phyloP scores from a whole-genome alignment of 2,797 vertebrate species.

The Acipenser oxyrinchus region DNA sequence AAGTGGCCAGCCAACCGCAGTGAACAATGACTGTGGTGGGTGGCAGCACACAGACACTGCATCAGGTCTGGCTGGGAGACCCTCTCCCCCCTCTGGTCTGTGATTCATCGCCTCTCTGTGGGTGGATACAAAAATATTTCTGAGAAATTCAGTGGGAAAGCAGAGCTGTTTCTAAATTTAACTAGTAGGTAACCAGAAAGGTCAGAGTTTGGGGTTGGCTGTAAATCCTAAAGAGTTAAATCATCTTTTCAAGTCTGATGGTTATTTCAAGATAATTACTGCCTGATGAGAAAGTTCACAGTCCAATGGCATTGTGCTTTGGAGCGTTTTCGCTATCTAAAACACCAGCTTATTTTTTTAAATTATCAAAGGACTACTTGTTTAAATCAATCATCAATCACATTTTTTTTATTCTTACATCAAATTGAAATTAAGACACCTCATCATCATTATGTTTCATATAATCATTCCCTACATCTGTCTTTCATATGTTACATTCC shows the following conservation, averaged over 20 bases:
- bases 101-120: conserved; percentile 58
- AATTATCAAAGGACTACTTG: too few relatives aligned
- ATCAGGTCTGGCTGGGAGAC: conserved; percentile 31
- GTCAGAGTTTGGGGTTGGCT: conserved; percentile 38
- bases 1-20: conserved; percentile 25
- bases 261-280: conserved; percentile 25
- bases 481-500: too few relatives aligned
- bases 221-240: conserved; percentile 52
- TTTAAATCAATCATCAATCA: too few relatives aligned
- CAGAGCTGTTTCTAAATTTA: conserved; percentile 67
- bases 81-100: conserved; percentile 31
- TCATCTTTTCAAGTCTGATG: conserved; percentile 38
- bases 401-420: too few relatives aligned
- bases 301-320: conserved; percentile 28
- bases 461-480: too few relatives aligned
- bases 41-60: conserved; percentile 25
- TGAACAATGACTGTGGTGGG: conserved; percentile 32
- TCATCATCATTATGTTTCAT: too few relatives aligned
- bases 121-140: conserved; percentile 53
- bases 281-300: conserved; percentile 29
- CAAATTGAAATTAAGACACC: too few relatives aligned
- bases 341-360: conserved; percentile 1
- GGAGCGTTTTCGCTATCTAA: conserved; percentile 23
- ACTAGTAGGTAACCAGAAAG: conserved; percentile 50
- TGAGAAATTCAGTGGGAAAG: conserved; percentile 56